Conservation (phyloP, 1,140 invertebrate species). For the Microplitis demolitor region DNA sequence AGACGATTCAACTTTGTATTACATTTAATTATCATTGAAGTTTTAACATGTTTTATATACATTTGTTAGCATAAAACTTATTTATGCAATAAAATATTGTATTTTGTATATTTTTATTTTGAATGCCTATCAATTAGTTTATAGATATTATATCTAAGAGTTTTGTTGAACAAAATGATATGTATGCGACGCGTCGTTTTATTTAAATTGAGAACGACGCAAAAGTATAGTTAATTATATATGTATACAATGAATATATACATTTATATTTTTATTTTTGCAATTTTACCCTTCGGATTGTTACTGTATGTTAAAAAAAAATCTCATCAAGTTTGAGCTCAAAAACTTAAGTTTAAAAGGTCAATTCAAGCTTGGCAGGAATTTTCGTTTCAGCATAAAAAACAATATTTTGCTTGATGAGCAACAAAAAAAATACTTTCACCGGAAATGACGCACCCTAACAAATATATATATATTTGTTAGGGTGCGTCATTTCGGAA, state of each 20-base stretch:
- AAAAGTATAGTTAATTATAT: constrained; percentile 1
- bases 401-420: too few relatives aligned
- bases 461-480: too few relatives aligned
- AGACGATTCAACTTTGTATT: not conserved
- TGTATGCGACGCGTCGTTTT: constrained; percentile 48
- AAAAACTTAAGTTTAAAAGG: too few relatives aligned
- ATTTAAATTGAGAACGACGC: not conserved
- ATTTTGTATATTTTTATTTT: constrained; percentile 31
- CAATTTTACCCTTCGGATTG: not conserved
- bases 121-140: constrained; percentile 36
- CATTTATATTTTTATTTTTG: not conserved
- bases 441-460: too few relatives aligned
- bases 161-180: constrained; percentile 60
- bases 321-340: too few relatives aligned
- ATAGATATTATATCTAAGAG: constrained; percentile 52
- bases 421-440: too few relatives aligned
- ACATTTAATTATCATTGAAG: not conserved
- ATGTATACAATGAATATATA: constrained; percentile 3
- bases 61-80: constrained; percentile 11
- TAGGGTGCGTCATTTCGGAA: too few relatives aligned
- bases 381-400: too few relatives aligned
- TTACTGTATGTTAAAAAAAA: too few relatives aligned
- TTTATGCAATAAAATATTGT: not conserved
- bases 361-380: too few relatives aligned
- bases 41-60: constrained; percentile 22